Evolutionary conservation across 2,888 invertebrate species (phyloP).

Genomic region (Sesia apiformis): DNA sequence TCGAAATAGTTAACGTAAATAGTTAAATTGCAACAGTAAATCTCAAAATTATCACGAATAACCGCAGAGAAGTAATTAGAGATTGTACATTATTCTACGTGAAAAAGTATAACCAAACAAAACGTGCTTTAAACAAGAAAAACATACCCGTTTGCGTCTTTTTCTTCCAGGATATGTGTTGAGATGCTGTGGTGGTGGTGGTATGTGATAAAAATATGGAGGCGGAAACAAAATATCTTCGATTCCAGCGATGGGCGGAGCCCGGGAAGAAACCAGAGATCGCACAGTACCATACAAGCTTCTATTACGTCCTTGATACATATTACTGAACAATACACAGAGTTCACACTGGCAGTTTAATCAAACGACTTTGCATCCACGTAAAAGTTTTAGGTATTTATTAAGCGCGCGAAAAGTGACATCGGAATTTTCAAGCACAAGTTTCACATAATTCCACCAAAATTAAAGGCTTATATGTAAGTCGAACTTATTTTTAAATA

Average conservation of each 20-base stretch:
- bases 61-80: too few relatives aligned
- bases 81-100: too few relatives aligned
- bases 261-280: constrained; percentile 45
- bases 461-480: constrained; percentile 14
- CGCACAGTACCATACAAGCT: constrained; percentile 62
- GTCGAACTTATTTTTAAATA: constrained; percentile 55
- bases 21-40: too few relatives aligned
- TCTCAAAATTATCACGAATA: too few relatives aligned
- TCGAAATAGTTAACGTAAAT: too few relatives aligned
- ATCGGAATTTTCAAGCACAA: constrained; percentile 3
- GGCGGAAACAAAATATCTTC: constrained; percentile 53
- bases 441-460: constrained; percentile 8
- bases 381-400: background rate
- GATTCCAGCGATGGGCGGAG: constrained; percentile 38
- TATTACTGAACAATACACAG: constrained; percentile 38
- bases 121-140: too few relatives aligned
- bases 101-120: too few relatives aligned
- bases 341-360: constrained; percentile 11
- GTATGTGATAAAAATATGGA: constrained; percentile 63
- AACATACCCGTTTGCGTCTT: constrained; percentile 55
- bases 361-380: constrained; percentile 18
- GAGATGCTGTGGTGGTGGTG: constrained; percentile 51
- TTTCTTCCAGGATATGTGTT: constrained; percentile 67
- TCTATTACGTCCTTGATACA: constrained; percentile 50
- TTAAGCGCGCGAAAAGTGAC: constrained; percentile 19